phyloP scores from a whole-genome alignment of 2,113 vertebrate genomes.

The Phylloscopus trochilus region DNA sequence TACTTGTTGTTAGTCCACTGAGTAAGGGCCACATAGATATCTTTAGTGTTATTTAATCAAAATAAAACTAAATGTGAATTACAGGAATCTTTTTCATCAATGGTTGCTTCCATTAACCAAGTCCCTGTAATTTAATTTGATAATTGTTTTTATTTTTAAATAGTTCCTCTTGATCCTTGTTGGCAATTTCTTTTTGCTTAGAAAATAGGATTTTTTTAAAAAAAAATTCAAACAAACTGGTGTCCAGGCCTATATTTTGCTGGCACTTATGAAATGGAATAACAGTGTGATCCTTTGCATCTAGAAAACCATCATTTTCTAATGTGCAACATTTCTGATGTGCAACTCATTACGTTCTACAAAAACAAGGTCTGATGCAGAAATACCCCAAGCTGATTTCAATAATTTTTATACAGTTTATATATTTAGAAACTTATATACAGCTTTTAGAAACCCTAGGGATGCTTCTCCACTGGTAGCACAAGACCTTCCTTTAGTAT shows the following conservation, averaged over 20 bases:
- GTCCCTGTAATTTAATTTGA: neutral
- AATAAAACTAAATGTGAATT: neutral
- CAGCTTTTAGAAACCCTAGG: neutral
- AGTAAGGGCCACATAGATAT: neutral
- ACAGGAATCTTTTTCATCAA: neutral
- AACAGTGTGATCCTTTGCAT: neutral
- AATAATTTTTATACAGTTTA: neutral
- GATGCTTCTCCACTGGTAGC: neutral
- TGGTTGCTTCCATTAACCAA: neutral
- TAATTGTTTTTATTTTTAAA: neutral
- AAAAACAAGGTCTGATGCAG: neutral
- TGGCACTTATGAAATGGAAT: neutral
- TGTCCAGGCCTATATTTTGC: neutral
- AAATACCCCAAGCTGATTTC: neutral
- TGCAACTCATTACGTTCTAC: neutral
- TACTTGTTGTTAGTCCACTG: neutral
- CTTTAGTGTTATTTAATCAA: neutral
- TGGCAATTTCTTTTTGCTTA: neutral
- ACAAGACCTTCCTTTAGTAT: neutral
- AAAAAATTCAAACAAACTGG: neutral
- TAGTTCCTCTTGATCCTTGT: neutral
- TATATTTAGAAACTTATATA: neutral
- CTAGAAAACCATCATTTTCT: neutral
- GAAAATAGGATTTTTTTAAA: neutral
- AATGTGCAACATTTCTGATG: neutral